phyloP scores from a whole-genome alignment of 2,113 vertebrate species.

The Platysteira castanea region DNA sequence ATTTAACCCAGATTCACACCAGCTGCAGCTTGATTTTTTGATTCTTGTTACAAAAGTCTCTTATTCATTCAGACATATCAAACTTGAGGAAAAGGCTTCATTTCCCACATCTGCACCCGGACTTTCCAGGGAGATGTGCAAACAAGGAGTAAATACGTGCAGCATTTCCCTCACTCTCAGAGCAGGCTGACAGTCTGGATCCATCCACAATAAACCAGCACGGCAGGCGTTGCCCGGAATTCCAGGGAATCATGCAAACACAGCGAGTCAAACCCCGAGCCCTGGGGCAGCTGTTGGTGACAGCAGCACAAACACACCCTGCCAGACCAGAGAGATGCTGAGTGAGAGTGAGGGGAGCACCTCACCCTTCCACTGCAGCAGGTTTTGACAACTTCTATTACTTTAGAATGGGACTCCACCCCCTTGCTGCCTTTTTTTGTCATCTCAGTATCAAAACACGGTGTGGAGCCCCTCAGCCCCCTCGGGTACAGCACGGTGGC shows the following conservation, averaged over 20 bases:
- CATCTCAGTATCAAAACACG: neutral
- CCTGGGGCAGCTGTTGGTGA: neutral
- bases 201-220: neutral
- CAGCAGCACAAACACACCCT: neutral
- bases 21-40: neutral
- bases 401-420: neutral
- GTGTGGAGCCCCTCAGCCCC: fast-evolving
- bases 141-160: neutral
- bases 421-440: neutral
- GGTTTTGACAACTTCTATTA: neutral
- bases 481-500: neutral
- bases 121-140: neutral
- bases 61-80: neutral
- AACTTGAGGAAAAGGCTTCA: neutral
- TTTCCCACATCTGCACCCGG: neutral
- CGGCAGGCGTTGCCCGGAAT: neutral
- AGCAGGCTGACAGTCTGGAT: neutral
- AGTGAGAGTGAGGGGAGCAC: neutral
- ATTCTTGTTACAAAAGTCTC: neutral
- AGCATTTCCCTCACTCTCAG: neutral
- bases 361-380: neutral
- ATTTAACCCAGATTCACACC: neutral
- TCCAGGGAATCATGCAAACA: neutral
- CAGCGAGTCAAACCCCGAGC: neutral
- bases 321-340: neutral